Evolutionary conservation across 2,113 vertebrate species (phyloP).

Genomic region (Macrotis lagotis): DNA sequence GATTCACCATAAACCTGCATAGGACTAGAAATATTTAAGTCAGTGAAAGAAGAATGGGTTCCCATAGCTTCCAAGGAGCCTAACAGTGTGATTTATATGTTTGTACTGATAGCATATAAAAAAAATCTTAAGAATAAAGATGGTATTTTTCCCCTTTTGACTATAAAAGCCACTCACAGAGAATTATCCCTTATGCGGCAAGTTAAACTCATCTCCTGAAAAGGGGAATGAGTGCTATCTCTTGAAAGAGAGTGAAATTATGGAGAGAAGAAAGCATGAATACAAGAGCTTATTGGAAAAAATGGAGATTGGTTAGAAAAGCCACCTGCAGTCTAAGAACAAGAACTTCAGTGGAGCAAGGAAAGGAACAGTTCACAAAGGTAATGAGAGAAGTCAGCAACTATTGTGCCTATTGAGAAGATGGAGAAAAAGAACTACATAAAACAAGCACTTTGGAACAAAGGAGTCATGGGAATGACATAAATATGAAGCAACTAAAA

Average conservation of each 20-base stretch:
- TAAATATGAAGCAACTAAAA: background rate
- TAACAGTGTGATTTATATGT: background rate
- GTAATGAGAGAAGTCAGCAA: background rate
- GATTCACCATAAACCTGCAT: background rate
- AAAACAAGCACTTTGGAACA: background rate
- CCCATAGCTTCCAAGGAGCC: background rate
- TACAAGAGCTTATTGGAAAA: background rate
- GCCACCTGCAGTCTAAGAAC: background rate
- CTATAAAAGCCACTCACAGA: background rate
- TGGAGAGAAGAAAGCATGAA: background rate
- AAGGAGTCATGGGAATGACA: background rate
- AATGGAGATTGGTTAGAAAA: background rate
- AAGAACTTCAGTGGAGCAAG: background rate
- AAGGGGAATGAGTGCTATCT: background rate
- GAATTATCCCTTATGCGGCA: background rate
- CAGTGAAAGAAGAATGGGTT: background rate
- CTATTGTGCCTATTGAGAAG: background rate
- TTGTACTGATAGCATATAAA: background rate
- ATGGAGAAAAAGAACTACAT: background rate
- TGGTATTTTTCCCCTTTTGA: background rate
- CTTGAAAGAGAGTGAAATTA: background rate
- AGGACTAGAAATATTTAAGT: background rate
- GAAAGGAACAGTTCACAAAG: background rate
- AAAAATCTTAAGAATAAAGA: background rate
- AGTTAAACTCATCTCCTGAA: background rate